Percentiles rank a stretch among this genome's conserved stretches.
Conservation (phyloP, 1,140 invertebrate species). For the Ericerus pela region DNA sequence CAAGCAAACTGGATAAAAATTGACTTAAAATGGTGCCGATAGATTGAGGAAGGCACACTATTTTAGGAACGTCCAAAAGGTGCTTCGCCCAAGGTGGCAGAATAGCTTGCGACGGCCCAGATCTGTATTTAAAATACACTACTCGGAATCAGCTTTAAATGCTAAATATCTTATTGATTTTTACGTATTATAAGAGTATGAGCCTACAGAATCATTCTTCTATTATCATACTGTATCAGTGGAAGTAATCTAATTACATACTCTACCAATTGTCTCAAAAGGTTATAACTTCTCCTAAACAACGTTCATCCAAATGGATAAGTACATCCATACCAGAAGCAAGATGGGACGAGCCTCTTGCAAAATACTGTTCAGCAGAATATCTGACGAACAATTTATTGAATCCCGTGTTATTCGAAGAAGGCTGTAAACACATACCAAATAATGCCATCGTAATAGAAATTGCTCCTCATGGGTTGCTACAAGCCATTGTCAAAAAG, state of each 20-base stretch:
- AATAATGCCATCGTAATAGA: constrained; percentile 32
- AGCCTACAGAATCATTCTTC: too few relatives aligned
- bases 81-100: too few relatives aligned
- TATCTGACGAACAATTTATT: constrained; percentile 80
- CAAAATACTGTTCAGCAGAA: constrained; percentile 60
- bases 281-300: constrained; percentile 48
- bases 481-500: constrained; percentile 48
- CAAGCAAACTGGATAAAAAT: too few relatives aligned
- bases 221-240: too few relatives aligned
- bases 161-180: neutral
- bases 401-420: constrained; percentile 26
- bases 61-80: too few relatives aligned
- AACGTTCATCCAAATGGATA: constrained; percentile 63
- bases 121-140: too few relatives aligned
- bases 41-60: too few relatives aligned
- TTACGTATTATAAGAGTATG: neutral
- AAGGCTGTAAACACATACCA: constrained; percentile 20
- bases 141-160: neutral
- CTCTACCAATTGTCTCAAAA: constrained; percentile 40
- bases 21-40: too few relatives aligned
- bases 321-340: constrained; percentile 66
- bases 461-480: constrained; percentile 67
- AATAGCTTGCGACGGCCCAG: too few relatives aligned
- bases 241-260: too few relatives aligned
- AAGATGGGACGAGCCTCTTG: constrained; percentile 50